Evolutionary conservation across 2,113 vertebrate genomes (phyloP), one percentile per base, ranked within the genome.

Genomic region (Tor tambroides): DNA sequence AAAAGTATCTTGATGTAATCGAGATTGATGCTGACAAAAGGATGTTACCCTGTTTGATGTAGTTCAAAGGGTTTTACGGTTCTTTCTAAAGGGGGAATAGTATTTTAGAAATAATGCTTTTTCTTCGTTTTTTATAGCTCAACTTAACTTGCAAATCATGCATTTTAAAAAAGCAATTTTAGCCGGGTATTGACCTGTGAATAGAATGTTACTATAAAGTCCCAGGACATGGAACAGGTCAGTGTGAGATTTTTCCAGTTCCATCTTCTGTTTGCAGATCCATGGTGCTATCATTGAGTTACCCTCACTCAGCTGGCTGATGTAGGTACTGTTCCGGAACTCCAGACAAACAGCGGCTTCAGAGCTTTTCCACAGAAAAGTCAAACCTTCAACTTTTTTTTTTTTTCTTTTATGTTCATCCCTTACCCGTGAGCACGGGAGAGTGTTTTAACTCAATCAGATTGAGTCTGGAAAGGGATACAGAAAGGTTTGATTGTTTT

Each of bases 271-370:
- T 95, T 95, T 95, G 93, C 95, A 95, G 95, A 96, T 96, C 94
- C 95, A 97, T 97, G 97, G 97, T 98, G 97, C 98, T 98, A 98
- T 95, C 93, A 97, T 95, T 96, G 95, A 95, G 96, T 96, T 94
- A 96, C 96, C 96, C 96, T 93, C 96, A 96, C 93, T 97, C 97
- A 96, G 95, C 95, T 95, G 97, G 96, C 96, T 97, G 97, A 96
- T 92, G 91, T 91, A 92, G 94, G 93, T 88, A 91, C 92, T 92
- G 93, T 83, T 91, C 89, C 92, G 91, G 92, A 87, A 89, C 88
- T 91, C 54, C 21, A 87, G 89, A 92, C 87, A 86, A 87, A 91
- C 83, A 71, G 89, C 84, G 79, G 88, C 84, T 95, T 95, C 93
- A 91, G 95, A 94, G 95, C 85, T 96, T 95, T 94, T 94, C 95